Base-by-base conservation (phyloP, 2,797 vertebrate genomes). In the Gallinago stenura region DNA sequence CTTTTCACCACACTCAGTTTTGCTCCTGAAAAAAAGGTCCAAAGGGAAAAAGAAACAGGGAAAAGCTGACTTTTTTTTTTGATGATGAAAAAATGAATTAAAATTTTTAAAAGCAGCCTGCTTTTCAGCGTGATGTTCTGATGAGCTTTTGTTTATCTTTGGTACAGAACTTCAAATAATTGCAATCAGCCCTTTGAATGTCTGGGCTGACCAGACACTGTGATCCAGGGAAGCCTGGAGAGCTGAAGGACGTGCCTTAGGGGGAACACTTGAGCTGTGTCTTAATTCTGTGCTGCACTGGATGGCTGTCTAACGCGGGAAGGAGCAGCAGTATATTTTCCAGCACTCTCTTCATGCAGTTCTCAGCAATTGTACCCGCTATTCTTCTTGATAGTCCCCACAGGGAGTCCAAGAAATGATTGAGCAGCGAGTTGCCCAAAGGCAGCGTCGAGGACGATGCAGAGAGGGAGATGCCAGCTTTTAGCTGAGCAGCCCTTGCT, bases 271-370 rank as follows among this genome's bases (percentile, higher is more conserved):
- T 5, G 43, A 66, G 48, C 51, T 69, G 21, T 46, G 21, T 2
- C 41, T 20, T 20, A 7, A 45, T 69, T 72, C 66, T 64, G 45
- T 4, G 8, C 46, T 6, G 1, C 9, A 2, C 60, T 60, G 68
- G 30, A 11, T 35, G 64, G 51, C 64, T 65, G 37, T 26, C 31
- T 64, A 54, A 21, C 0, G 0, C 0, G 0, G 35, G n/a, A 46
- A 84, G 70, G 58, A 83, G 68, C 35, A 89, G 70, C 58, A 58
- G 7, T 6, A 2, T 15, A 65, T 89, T 69, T 88, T 51, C 28
- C 9, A 3, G 51, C 21, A 2, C 61, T 68, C 4, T 51, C 20
- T 80, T 24, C 43, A 7, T 2, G 50, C 2, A 1, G 12, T 22
- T 86, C 51, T 25, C 24, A 18, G 60, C 35, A 81, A 50, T 37